phyloP scores from a whole-genome alignment of 2,888 invertebrate species.

The Rhaphigaster nebulosa region DNA sequence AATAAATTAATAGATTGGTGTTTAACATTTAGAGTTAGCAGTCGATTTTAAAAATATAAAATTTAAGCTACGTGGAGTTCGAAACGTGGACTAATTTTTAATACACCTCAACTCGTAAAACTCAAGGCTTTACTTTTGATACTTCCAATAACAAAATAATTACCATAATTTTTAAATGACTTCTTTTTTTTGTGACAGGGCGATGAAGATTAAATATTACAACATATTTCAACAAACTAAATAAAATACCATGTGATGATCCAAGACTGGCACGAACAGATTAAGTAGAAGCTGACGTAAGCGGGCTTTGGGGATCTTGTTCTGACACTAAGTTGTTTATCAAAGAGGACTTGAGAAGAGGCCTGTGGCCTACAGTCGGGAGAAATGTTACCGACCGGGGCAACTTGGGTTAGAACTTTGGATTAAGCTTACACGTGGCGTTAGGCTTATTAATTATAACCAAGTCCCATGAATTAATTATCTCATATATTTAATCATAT shows the following conservation, averaged over 20 bases:
- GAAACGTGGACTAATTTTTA: no score
- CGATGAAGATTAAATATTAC: no score
- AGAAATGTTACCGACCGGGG: background rate
- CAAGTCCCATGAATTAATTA: background rate
- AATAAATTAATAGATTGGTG: no score
- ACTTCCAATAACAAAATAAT: no score
- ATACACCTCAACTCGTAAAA: no score
- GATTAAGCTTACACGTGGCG: background rate
- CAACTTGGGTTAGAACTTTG: background rate
- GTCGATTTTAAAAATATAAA: no score
- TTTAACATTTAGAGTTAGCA: no score
- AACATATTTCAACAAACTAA: background rate
- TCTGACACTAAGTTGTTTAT: constrained; percentile 22
- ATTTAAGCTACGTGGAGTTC: no score
- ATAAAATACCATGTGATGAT: background rate
- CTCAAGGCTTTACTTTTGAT: no score
- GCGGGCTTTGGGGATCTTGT: background rate
- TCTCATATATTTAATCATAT: background rate
- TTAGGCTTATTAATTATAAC: background rate
- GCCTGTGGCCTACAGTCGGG: background rate
- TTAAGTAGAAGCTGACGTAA: background rate
- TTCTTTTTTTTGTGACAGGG: no score
- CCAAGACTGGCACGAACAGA: background rate
- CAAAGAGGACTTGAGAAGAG: constrained; percentile 7
- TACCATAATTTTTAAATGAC: no score